Evolutionary conservation across 2,888 invertebrate genomes (phyloP).

Genomic region (Lydus trimaculatus): DNA sequence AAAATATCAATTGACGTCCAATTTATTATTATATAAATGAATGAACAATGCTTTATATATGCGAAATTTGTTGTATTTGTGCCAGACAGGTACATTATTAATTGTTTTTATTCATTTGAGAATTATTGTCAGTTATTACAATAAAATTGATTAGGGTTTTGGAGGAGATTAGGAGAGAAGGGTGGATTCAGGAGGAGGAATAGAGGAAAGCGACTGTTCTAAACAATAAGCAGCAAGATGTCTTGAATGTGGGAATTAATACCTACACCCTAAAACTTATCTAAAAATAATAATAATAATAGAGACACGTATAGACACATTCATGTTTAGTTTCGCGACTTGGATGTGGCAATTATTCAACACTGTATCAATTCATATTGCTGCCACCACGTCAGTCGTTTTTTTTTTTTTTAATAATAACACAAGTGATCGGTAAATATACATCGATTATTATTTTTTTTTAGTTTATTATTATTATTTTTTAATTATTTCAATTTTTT

Average conservation of each 20-base stretch:
- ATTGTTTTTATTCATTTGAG: neutral
- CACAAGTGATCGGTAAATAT: conserved; percentile 49
- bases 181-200: neutral
- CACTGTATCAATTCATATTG: conserved; percentile 61
- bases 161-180: too few relatives aligned
- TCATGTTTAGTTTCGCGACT: conserved; percentile 42
- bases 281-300: conserved; percentile 24
- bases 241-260: conserved; percentile 47
- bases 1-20: conserved; percentile 11
- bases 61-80: conserved; percentile 14
- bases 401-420: conserved; percentile 33
- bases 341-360: conserved; percentile 50
- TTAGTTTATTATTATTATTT: conserved; percentile 10
- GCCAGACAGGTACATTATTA: conserved; percentile 24
- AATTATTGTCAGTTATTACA: neutral
- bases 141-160: too few relatives aligned
- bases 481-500: conserved; percentile 19
- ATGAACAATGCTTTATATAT: neutral
- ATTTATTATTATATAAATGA: neutral
- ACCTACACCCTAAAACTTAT: conserved; percentile 48
- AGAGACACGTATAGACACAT: conserved; percentile 43
- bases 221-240: conserved; percentile 56
- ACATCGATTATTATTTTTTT: conserved; percentile 33
- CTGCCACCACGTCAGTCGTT: conserved; percentile 53
- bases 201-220: conserved; percentile 50